A percentile compares a stretch with the other conserved stretches of the same genome.
phyloP scores from a whole-genome alignment of 2,888 invertebrate genomes.

The Hedya salicella region DNA sequence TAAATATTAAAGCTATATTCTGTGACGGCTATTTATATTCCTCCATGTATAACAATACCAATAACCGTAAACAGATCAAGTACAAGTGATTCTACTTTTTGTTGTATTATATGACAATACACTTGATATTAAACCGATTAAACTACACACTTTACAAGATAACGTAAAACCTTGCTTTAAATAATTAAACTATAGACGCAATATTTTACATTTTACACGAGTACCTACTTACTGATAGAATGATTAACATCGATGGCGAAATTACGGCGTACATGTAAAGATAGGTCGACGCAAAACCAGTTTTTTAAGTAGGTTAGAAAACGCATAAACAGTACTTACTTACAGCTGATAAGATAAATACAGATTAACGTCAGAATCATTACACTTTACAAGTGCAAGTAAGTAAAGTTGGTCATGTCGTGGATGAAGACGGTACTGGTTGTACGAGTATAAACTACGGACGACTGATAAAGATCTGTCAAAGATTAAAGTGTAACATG shows the following conservation, averaged over 20 bases:
- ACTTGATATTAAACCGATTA: slow-evolving; percentile 9
- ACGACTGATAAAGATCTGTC: no score
- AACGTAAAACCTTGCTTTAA: slow-evolving; percentile 19
- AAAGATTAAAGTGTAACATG: no score
- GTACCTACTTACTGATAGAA: slow-evolving; percentile 21
- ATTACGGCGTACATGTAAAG: slow-evolving; percentile 5
- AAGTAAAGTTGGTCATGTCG: no score
- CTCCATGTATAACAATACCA: background rate
- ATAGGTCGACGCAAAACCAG: slow-evolving; percentile 5
- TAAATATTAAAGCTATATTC: background rate
- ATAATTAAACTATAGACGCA: slow-evolving; percentile 10
- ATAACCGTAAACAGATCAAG: slow-evolving; percentile 28
- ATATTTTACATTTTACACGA: slow-evolving; percentile 1
- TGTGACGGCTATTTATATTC: background rate
- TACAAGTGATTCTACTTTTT: slow-evolving; percentile 11
- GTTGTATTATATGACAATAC: background rate
- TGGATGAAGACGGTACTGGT: no score
- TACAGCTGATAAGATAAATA: slow-evolving; percentile 37
- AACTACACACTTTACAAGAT: slow-evolving; percentile 4
- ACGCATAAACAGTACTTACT: slow-evolving; percentile 14
- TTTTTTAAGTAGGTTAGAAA: slow-evolving; percentile 32
- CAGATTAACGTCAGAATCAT: slow-evolving; percentile 20
- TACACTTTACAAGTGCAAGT: background rate
- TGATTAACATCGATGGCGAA: slow-evolving; percentile 25
- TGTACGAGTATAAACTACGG: no score